Percentiles rank a stretch among this genome's conserved stretches.
Evolutionary conservation across 2,113 vertebrate species (phyloP).

Genomic region (Cheilinus undulatus): DNA sequence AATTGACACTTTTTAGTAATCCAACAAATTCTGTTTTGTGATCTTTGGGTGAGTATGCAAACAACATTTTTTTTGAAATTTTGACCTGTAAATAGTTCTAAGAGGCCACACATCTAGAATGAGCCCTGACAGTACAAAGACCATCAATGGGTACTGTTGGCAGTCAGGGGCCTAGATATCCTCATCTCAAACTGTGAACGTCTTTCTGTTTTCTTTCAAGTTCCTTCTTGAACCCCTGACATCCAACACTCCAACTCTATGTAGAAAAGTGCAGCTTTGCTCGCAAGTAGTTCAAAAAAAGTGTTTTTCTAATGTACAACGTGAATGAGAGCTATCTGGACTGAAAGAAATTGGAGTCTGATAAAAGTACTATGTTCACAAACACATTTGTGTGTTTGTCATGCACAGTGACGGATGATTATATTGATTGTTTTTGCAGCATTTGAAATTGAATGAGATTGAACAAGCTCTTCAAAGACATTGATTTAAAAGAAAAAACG

Average conservation of each 20-base stretch:
- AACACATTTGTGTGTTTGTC: neutral
- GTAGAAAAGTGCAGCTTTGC: neutral
- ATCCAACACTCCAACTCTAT: neutral
- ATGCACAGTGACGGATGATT: neutral
- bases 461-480: constrained; percentile 2
- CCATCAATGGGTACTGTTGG: neutral
- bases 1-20: neutral
- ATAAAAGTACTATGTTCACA: neutral
- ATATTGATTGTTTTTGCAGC: constrained; percentile 2
- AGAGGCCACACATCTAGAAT: neutral
- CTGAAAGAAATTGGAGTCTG: neutral
- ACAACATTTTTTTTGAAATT: neutral
- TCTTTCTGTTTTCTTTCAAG: neutral
- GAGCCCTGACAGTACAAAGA: neutral
- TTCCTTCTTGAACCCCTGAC: neutral
- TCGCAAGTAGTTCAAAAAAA: neutral
- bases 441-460: neutral
- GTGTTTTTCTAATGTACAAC: neutral
- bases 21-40: neutral
- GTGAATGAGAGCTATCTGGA: neutral
- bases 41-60: neutral
- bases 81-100: neutral
- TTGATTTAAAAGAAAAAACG: neutral
- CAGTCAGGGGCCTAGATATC: neutral
- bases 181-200: too few relatives aligned